Percentiles rank a stretch among this genome's conserved stretches.
Evolutionary conservation across 2,888 invertebrate species (phyloP).

Genomic region (Muschampia plurimacula): DNA sequence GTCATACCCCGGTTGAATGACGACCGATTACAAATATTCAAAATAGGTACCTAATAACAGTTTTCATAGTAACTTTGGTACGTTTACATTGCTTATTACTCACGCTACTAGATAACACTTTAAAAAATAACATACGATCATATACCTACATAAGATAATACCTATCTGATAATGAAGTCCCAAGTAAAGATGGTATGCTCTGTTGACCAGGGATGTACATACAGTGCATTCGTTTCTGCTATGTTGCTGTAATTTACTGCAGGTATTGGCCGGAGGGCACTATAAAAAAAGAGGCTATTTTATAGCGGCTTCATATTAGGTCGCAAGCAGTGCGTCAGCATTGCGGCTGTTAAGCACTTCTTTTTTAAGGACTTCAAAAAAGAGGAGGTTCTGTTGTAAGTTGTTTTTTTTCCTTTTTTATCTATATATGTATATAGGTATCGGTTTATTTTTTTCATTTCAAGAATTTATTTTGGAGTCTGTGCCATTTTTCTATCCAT

Average conservation of each 20-base stretch:
- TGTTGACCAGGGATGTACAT: constrained; percentile 1
- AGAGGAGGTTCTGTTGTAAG: not conserved
- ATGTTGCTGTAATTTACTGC: not conserved
- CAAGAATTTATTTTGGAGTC: no score
- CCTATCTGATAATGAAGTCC: not conserved
- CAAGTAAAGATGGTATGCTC: not conserved
- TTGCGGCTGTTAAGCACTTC: not conserved
- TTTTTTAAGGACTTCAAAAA: not conserved
- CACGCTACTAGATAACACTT: not conserved
- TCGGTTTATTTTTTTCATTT: no score
- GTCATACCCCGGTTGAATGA: not conserved
- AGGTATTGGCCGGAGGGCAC: not conserved
- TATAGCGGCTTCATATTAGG: not conserved
- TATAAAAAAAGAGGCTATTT: not conserved
- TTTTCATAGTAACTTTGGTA: no score
- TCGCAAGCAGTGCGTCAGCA: no score
- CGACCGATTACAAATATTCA: not conserved
- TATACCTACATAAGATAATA: not conserved
- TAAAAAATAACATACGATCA: not conserved
- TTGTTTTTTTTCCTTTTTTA: no score
- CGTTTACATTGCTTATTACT: not conserved
- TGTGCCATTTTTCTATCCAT: no score
- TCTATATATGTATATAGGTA: no score
- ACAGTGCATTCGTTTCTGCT: not conserved
- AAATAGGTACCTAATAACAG: no score